These are phyloP conservation scores for Phataginus tetradactyla DNA, from an alignment of 2,797 vertebrate species.

Conservation along the genomic window DNA sequence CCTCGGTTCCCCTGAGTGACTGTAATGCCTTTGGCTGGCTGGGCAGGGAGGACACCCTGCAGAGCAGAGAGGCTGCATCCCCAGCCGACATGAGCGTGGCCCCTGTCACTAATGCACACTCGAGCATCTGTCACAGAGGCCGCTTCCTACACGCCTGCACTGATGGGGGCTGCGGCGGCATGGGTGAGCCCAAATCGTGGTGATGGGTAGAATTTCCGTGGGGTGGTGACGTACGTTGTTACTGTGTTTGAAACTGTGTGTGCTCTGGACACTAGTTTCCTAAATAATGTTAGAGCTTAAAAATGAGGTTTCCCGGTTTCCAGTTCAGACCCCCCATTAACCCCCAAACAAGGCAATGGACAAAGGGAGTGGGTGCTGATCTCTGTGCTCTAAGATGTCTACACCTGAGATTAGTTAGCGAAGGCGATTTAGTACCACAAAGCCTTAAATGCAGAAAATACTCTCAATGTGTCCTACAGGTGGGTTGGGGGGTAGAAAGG, in stretches of 20 bases:
- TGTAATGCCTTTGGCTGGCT: accelerated
- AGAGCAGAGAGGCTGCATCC: background rate
- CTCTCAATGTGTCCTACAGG: background rate
- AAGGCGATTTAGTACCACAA: background rate
- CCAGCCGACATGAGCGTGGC: background rate
- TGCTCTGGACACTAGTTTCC: background rate
- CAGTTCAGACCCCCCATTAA: too few species aligned
- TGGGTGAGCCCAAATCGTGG: background rate
- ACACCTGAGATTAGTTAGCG: background rate
- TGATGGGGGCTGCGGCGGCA: background rate
- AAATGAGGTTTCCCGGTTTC: background rate
- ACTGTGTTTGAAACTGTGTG: background rate
- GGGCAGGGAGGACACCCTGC: background rate
- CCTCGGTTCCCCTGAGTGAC: background rate
- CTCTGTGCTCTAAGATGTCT: background rate
- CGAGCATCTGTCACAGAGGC: too few species aligned
- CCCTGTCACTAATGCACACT: background rate
- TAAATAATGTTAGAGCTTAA: background rate
- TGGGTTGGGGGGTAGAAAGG: background rate
- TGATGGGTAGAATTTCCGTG: background rate
- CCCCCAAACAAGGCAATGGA: background rate
- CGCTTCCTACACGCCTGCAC: background rate
- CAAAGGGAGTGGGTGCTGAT: background rate
- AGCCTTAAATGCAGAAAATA: background rate
- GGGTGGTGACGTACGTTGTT: accelerated